Percentiles rank a stretch among this genome's conserved stretches.
These are phyloP conservation scores for Anguilla marmorata DNA, from an alignment of 2,797 vertebrate species.

Conservation along the genomic window DNA sequence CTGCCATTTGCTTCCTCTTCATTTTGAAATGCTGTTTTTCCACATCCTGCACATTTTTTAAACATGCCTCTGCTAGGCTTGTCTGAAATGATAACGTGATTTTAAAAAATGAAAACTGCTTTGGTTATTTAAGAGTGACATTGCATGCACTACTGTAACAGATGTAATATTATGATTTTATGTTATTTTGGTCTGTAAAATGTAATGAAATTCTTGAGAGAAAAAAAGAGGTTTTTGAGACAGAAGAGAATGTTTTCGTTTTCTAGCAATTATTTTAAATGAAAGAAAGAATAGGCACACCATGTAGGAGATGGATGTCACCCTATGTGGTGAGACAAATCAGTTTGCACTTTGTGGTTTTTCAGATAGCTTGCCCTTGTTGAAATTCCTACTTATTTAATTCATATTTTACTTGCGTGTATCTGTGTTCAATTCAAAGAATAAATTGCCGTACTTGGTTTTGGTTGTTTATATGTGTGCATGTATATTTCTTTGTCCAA, in stretches of 20 bases:
- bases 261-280: background rate
- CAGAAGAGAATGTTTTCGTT: background rate
- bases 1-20: background rate
- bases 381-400: slow-evolving; percentile 31
- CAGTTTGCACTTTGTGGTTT: slow-evolving; percentile 35
- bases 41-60: background rate
- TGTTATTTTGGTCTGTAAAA: slow-evolving; percentile 11
- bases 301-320: background rate
- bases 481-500: slow-evolving; percentile 44
- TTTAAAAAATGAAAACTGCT: background rate
- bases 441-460: slow-evolving; percentile 43
- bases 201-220: background rate
- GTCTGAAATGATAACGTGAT: background rate
- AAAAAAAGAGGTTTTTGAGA: background rate
- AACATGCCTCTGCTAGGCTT: background rate
- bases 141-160: background rate
- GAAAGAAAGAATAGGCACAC: background rate
- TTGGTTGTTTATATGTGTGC: slow-evolving; percentile 47
- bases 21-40: background rate
- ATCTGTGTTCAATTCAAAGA: slow-evolving; percentile 24
- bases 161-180: background rate
- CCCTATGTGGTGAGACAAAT: slow-evolving; percentile 36
- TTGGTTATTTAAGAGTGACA: slow-evolving; percentile 12
- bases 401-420: slow-evolving; percentile 39
- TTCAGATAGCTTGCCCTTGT: slow-evolving; percentile 30